Base-by-base conservation (phyloP, 2,113 vertebrate species). In the Petromus typicus region DNA sequence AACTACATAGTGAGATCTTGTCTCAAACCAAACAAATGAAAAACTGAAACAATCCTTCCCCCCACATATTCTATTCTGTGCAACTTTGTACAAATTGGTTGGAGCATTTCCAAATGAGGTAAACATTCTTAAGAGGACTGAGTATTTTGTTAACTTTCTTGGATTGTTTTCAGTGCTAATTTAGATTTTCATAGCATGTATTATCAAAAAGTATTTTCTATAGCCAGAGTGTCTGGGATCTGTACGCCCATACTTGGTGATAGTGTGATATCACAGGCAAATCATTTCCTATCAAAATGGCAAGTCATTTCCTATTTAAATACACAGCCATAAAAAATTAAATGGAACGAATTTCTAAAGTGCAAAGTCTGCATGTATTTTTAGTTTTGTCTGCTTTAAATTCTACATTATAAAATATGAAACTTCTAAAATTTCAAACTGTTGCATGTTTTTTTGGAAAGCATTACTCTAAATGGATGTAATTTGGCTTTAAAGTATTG, bases 401-500 rank as follows among this genome's bases (percentile, higher is more conserved):
- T 64, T 51, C 56, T 78, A 54, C 54, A 92, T 45, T 59, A 54
- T 76, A 71, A 92, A 96, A 91, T 82, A 51, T 76, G n/a, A n/a
- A 92, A 78, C 17, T 66, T 91, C 3, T 71, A 76, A 83, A 43
- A 75, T 48, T 43, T 12, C 14, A n/a, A 94, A 86, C 45, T 76
- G 22, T 27, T 83, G 32, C 34, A 63, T 89, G 45, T 25, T 94
- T 89, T n/a, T 89, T 94, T 56, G 75, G 45, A 95, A 97, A 83
- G 12, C 25, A 9, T 96, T 96, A 37, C 16, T 25, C 51, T 75
- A 93, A 93, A 91, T 86, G 17, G 17, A n/a, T 78, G 54, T 87
- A 89, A 45, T 22, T 90, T 96, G 66, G 40, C 89, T 54, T 90
- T 78, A 96, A 97, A 95, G 57, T 40, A 83, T 56, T 75, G 9